A percentile compares a stretch with the other conserved stretches of the same genome.
These are phyloP conservation scores for Microtus ochrogaster DNA, from an alignment of 2,113 vertebrate genomes.

Conservation along the genomic window DNA sequence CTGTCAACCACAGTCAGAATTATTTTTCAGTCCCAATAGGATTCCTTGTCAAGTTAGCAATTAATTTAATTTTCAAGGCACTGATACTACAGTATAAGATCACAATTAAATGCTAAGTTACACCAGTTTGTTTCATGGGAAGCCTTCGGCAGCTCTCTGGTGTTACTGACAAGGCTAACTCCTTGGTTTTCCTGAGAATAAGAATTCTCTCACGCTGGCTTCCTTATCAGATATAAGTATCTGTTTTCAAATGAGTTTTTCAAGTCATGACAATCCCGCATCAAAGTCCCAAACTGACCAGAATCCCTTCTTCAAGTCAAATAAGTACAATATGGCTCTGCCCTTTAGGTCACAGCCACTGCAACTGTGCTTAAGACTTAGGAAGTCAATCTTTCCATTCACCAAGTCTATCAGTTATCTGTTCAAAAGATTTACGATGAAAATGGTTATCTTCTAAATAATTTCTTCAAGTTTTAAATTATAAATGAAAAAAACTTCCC, in stretches of 20 bases:
- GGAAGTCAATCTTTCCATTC: neutral
- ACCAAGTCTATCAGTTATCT: neutral
- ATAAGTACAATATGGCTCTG: neutral
- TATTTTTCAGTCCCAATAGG: neutral
- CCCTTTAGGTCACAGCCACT: neutral
- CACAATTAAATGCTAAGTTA: neutral
- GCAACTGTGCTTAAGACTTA: neutral
- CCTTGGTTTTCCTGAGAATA: neutral
- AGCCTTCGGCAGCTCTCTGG: neutral
- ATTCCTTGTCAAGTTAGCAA: constrained; percentile 1
- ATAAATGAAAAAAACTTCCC: neutral
- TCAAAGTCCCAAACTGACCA: constrained; percentile 38
- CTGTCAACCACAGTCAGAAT: neutral
- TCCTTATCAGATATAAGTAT: constrained; percentile 1
- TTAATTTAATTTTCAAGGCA: constrained; percentile 36
- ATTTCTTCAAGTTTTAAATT: neutral
- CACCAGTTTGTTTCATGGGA: neutral
- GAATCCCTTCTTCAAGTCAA: constrained; percentile 23
- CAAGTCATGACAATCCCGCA: constrained; percentile 10
- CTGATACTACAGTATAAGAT: neutral
- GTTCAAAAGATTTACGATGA: neutral
- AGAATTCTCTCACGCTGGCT: neutral
- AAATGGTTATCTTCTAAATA: neutral
- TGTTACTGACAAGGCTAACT: neutral
- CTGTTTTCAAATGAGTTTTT: constrained; percentile 36